Evolutionary conservation across 2,888 invertebrate species (phyloP), one percentile per base, ranked within the genome.

Genomic region (Laspeyria flexula): DNA sequence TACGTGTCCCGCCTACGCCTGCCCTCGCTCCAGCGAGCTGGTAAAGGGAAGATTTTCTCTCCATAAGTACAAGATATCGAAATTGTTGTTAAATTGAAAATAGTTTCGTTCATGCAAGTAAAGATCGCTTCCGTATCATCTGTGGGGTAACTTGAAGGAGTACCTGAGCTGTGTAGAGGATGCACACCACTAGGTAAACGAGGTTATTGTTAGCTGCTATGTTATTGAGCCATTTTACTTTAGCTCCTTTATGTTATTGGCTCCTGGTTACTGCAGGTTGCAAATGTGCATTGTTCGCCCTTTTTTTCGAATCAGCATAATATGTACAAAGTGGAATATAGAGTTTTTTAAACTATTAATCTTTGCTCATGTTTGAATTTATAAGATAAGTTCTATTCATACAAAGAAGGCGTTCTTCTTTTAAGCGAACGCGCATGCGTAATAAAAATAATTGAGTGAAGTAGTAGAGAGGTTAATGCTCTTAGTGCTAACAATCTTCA

Each of bases 81-180:
- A 59, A 71, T 71, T 55, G 69, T 61, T 71, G 62, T 59, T 46
- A 60, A 65, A 65, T 68, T 70, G 63, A 43, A 68, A 60, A 58
- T 65, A 49, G 53, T 57, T 60, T 42, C 58, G 39, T 51, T 71
- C 55, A 57, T 57, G 61, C 69, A 58, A 55, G 59, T 41, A 44
- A 55, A 46, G 47, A 54, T 66, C 35, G 60, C 33, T 33, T 45
- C 44, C 31, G 35, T 58, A 43, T 51, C 46, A 51, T 44, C 54
- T 35, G 34, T 29, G 13, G 38, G 40, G 54, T 35, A 56, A 44
- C 52, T 35, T 47, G 42, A 40, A 48, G 53, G 67, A 50, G 59
- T 25, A 10, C 30, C 10, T 21, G 18, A 44, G 37, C 29, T 15
- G 44, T 44, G 37, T 44, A 43, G 33, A 29, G 9, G 33, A 34